Conservation (phyloP, 2,113 vertebrate species). For the Passerina amoena region DNA sequence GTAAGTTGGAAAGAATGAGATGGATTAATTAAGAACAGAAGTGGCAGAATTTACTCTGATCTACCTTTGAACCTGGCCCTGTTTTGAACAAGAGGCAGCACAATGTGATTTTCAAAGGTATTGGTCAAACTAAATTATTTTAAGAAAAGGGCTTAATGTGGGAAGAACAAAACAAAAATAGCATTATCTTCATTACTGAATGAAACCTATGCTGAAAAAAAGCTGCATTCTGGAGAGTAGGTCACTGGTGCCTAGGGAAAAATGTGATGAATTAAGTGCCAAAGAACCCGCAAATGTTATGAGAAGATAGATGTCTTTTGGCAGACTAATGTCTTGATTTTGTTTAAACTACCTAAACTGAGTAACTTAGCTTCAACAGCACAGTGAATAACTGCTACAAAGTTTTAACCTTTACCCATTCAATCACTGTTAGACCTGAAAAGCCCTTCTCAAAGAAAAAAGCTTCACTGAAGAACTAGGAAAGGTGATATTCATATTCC, state of each 20-base stretch:
- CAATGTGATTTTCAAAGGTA: neutral
- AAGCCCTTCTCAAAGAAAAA: neutral
- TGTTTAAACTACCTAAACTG: constrained; percentile 24
- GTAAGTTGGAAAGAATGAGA: neutral
- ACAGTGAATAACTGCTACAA: neutral
- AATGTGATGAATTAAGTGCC: neutral
- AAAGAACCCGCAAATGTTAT: neutral
- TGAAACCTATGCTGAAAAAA: neutral
- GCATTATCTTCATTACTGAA: neutral
- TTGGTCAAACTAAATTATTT: neutral
- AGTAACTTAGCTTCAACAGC: constrained; percentile 2
- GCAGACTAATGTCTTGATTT: constrained; percentile 1
- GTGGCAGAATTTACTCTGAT: neutral
- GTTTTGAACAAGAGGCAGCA: neutral
- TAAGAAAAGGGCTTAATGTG: neutral
- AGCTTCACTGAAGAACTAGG: neutral
- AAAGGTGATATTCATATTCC: neutral
- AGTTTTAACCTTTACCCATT: neutral
- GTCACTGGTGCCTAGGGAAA: neutral
- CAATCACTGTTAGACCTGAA: neutral
- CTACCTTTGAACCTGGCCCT: neutral
- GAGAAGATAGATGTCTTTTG: neutral
- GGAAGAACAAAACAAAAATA: neutral
- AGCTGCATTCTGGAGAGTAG: neutral
- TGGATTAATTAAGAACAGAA: neutral